Base-by-base conservation (phyloP, 1,140 invertebrate species). In the Psix sp. region DNA sequence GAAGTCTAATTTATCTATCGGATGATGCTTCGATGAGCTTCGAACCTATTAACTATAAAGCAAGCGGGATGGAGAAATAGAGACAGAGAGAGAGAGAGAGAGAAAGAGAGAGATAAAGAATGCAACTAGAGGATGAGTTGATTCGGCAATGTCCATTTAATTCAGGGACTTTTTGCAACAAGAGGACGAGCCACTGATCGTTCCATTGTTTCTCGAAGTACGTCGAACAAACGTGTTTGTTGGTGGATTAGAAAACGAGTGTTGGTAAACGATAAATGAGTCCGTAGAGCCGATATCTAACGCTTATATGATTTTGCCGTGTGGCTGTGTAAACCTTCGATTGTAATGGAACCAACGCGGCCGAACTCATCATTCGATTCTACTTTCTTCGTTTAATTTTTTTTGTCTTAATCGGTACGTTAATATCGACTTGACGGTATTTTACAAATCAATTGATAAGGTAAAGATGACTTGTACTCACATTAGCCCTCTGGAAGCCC, bases 401-500 rank as follows among this genome's bases (percentile, higher is more conserved):
- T 18, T 16, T 77, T 73, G 73, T 46, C 66, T 42, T 60, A n/a
- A 43, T 78, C 49, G 54, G 56, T 76, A 80, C 67, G 75, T 77
- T 71, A 77, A 79, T 65, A 70, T 78, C 60, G 77, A 73, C 73
- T 74, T 65, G 77, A 76, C 70, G 62, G 72, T 77, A 73, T 70
- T 70, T n/a, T n/a, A 77, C 48, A 74, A 36, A 45, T 16, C 57
- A 14, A 68, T 26, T 33, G 62, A 5, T 45, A 51, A 38, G 26
- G 38, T 45, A 29, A 29, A 10, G 26, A 48, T 59, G 40, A 48
- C 16, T 35, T 70, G 78, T 81, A 84, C 88, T 90, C 89, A 93
- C 93, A 92, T 92, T 77, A 91, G 85, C 77, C 87, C 88, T 77
- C 90, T 89, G 31, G 93, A 94, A 48, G 92, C 92, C 66, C 93